These are phyloP conservation scores for Drosophila nebulosa DNA, from an alignment of 1,140 invertebrate genomes.

Conservation along the genomic window DNA sequence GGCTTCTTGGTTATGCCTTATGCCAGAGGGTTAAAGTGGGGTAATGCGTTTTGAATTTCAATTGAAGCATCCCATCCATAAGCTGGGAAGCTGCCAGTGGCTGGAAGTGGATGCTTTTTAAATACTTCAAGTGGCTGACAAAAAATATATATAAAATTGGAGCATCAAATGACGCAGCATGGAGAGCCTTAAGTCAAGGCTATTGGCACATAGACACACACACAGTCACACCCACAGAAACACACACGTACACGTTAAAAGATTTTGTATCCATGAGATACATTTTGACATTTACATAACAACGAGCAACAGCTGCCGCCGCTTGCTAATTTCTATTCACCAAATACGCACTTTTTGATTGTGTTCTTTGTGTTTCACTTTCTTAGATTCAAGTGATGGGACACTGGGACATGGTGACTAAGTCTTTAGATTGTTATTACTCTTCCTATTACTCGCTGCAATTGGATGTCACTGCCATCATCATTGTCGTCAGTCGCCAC, in stretches of 20 bases:
- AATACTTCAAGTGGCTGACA: slow-evolving; percentile 57
- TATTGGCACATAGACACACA: slow-evolving; percentile 27
- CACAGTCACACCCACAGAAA: background rate
- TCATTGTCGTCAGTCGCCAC: slow-evolving; percentile 25
- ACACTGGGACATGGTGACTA: slow-evolving; percentile 57
- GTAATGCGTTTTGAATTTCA: slow-evolving; percentile 69
- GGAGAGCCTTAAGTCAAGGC: slow-evolving; percentile 54
- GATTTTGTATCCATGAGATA: slow-evolving; percentile 63
- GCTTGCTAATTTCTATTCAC: slow-evolving; percentile 11
- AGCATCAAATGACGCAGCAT: slow-evolving; percentile 67
- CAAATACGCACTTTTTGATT: slow-evolving; percentile 25
- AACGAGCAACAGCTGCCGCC: slow-evolving; percentile 56
- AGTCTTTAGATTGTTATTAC: slow-evolving; percentile 31
- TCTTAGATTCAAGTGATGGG: slow-evolving; percentile 35
- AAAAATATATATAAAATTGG: slow-evolving; percentile 34
- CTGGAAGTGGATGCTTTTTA: slow-evolving; percentile 34
- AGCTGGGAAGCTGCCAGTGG: slow-evolving; percentile 9
- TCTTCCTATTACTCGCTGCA: slow-evolving; percentile 54
- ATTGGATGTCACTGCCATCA: slow-evolving; percentile 58
- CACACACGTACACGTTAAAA: slow-evolving; percentile 7
- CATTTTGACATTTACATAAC: slow-evolving; percentile 71
- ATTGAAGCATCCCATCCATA: slow-evolving; percentile 36
- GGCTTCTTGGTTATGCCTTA: slow-evolving; percentile 13
- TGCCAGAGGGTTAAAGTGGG: slow-evolving; percentile 46
- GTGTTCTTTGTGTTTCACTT: slow-evolving; percentile 15